phyloP scores from a whole-genome alignment of 2,113 vertebrate species.

The Scortum barcoo region DNA sequence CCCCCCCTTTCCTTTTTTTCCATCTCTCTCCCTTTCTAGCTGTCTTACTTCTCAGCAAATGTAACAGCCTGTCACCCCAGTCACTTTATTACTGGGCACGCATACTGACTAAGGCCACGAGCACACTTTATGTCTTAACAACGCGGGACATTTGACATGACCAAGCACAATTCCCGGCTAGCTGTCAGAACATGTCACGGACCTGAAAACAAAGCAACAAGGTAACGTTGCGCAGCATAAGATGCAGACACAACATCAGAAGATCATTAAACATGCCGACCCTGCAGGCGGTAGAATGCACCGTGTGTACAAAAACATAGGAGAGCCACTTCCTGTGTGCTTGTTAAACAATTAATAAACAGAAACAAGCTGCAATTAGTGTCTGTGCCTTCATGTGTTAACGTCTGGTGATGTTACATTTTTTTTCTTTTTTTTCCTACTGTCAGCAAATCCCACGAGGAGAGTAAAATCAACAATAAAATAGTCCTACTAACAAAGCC shows the following conservation, averaged over 20 bases:
- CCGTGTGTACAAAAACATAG: neutral
- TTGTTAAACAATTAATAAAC: conserved; percentile 11
- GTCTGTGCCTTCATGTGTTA: neutral
- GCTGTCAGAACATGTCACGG: conserved; percentile 53
- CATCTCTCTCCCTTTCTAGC: conserved; percentile 46
- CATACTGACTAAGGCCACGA: conserved; percentile 67
- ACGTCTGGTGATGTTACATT: neutral
- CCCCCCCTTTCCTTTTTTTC: conserved; percentile 56
- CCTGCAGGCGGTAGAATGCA: conserved; percentile 16
- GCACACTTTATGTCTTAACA: conserved; percentile 53
- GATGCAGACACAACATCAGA: conserved; percentile 32
- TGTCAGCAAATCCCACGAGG: neutral
- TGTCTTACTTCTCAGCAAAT: conserved; percentile 71
- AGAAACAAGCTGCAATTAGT: neutral
- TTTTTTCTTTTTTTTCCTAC: neutral
- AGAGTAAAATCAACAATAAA: neutral
- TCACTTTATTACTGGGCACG: conserved; percentile 59
- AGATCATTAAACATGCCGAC: conserved; percentile 14
- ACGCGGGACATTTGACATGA: conserved; percentile 67
- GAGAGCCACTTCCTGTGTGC: neutral
- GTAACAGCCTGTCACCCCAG: conserved; percentile 65
- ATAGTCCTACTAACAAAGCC: neutral
- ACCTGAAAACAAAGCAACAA: conserved; percentile 49
- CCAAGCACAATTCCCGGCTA: conserved; percentile 62
- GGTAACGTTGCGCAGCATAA: conserved; percentile 24